Base-by-base conservation (phyloP, 2,888 invertebrate genomes). In the Patella depressa region DNA sequence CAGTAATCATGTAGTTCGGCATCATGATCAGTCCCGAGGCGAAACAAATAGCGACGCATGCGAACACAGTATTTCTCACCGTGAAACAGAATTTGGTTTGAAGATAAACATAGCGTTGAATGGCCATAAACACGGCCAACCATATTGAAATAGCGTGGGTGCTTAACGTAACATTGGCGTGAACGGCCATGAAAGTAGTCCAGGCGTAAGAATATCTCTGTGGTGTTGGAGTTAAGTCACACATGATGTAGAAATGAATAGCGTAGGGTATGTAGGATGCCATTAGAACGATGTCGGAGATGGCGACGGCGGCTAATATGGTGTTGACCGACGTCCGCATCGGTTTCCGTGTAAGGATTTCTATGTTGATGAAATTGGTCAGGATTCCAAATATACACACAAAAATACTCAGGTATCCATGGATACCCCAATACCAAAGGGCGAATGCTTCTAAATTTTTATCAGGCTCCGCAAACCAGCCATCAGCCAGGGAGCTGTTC, bases 91-190 rank as follows among this genome's bases (percentile, higher is more conserved):
- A 73, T 73, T 80, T 83, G 55, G 75, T 79, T 70, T 80, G 83
- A n/a, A 80, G 75, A 45, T 78, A 89, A 34, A 88, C 83, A 90
- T 96, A 97, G 12, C 98, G 93, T 96, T 98, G 98, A 5, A 98
- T 95, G 0, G 98, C 98, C 83, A 98, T 92, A 0, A 96, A 96
- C 1, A 98, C 96, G 0, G 98, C 98, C 84, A 98, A 92, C 95
- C 96, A 97, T 83, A 97, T 97, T 1, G 97, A 97, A 82, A 97
- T 96, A 2, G 97, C 97, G 91, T 96, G 96, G 80, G 96, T 94
- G 71, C 95, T 94, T 92, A 97, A 96, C 54, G 96, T 95, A 90
- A 97, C 96, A 88, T 96, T 95, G 53, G 96, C 96, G 91, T 98
- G 97, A 86, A 97, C 95, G 19, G 91, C 90, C 71, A 92, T 85